Evolutionary conservation across 2,797 vertebrate genomes (phyloP).

Genomic region (Okamejei kenojei): DNA sequence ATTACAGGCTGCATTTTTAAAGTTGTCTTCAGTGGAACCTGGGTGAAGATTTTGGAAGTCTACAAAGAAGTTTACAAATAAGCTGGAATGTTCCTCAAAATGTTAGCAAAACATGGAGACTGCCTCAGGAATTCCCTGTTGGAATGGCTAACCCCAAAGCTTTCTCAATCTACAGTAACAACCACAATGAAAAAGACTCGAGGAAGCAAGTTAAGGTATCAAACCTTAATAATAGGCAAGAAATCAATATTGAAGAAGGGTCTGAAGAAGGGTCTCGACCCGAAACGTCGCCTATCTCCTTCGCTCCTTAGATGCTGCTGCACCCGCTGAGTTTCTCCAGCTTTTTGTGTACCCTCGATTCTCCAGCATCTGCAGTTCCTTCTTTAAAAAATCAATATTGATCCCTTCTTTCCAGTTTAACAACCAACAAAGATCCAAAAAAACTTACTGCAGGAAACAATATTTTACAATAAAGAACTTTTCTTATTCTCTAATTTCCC

Average conservation of each 20-base stretch:
- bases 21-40: neutral
- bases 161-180: neutral
- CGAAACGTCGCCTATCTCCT: too few species aligned
- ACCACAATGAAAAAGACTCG: neutral
- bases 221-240: neutral
- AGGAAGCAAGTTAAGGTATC: neutral
- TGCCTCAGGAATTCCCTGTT: neutral
- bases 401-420: neutral
- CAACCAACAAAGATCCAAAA: neutral
- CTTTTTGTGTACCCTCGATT: too few species aligned
- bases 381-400: neutral
- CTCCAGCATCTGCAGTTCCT: too few species aligned
- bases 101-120: neutral
- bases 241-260: neutral
- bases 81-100: neutral
- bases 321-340: too few species aligned
- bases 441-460: neutral
- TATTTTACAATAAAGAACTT: neutral
- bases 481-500: neutral
- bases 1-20: neutral
- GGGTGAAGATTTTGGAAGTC: neutral
- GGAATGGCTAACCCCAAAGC: neutral
- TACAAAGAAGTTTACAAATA: neutral
- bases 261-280: too few species aligned
- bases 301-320: too few species aligned